These are phyloP conservation scores for Aeoliscus strigatus DNA, from an alignment of 2,797 vertebrate species.

Conservation along the genomic window DNA sequence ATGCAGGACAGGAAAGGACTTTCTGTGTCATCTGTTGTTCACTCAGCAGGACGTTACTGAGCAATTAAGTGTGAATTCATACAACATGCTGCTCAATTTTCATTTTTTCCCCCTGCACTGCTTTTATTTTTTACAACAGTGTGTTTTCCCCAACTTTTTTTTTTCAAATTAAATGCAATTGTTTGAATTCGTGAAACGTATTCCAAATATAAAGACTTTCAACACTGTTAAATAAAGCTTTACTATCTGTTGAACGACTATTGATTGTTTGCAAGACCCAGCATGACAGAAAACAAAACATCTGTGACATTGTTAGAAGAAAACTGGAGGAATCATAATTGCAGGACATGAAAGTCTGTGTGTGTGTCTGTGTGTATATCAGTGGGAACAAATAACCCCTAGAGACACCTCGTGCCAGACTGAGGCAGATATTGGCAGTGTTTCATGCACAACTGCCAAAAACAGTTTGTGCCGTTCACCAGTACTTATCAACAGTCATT, in stretches of 20 bases:
- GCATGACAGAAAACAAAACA: slow-evolving; percentile 1
- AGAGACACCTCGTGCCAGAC: not conserved
- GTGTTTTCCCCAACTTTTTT: not conserved
- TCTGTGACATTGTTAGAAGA: not conserved
- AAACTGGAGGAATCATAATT: not conserved
- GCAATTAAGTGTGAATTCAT: slow-evolving; percentile 18
- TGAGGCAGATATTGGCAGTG: not conserved
- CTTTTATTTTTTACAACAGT: no score
- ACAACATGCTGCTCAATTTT: slow-evolving; percentile 11
- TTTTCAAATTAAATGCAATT: not conserved
- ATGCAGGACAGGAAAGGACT: slow-evolving; percentile 31
- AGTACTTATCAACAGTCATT: slow-evolving; percentile 17
- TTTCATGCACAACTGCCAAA: not conserved
- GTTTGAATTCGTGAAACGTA: not conserved
- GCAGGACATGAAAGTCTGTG: not conserved
- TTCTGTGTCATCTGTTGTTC: slow-evolving; percentile 32
- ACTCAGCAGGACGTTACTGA: slow-evolving; percentile 32
- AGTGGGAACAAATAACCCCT: slow-evolving; percentile 5
- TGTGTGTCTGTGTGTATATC: not conserved
- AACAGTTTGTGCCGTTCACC: slow-evolving; percentile 7
- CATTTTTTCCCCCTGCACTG: not conserved
- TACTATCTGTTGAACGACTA: not conserved
- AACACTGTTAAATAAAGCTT: slow-evolving; percentile 1
- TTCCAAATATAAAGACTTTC: not conserved
- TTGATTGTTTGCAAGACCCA: slow-evolving; percentile 4